Evolutionary conservation across 2,888 invertebrate species (phyloP).

Genomic region (Smittia aterrima): DNA sequence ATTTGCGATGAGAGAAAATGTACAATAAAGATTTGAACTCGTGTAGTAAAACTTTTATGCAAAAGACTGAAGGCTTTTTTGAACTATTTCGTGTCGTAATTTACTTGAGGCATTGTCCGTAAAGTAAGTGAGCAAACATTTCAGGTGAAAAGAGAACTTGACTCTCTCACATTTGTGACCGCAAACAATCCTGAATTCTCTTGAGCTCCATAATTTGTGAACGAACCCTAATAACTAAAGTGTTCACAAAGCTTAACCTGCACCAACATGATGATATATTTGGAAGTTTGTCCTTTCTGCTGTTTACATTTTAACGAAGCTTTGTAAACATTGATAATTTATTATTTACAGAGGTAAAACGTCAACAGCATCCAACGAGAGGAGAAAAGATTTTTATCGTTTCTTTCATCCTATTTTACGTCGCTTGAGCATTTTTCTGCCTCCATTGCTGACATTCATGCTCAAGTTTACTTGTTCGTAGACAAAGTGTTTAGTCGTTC

Average conservation of each 20-base stretch:
- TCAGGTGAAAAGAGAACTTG: too few relatives aligned
- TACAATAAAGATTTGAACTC: constrained; percentile 10
- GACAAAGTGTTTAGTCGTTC: too few relatives aligned
- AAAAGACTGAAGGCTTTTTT: background rate
- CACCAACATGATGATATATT: constrained; percentile 26
- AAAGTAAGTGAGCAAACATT: too few relatives aligned
- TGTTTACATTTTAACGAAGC: constrained; percentile 26
- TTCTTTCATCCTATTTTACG: background rate
- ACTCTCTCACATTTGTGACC: too few relatives aligned
- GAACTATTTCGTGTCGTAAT: background rate
- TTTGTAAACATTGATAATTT: constrained; percentile 24
- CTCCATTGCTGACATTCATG: background rate
- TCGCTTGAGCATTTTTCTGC: constrained; percentile 1
- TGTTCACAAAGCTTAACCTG: background rate
- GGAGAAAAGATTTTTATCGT: background rate
- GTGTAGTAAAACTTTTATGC: background rate
- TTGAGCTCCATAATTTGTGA: too few relatives aligned
- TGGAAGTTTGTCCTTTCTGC: background rate
- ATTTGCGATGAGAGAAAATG: constrained; percentile 9
- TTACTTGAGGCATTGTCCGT: background rate
- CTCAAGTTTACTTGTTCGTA: background rate
- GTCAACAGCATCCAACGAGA: constrained; percentile 13
- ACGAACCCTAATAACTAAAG: constrained; percentile 21
- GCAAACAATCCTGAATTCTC: too few relatives aligned
- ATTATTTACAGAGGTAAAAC: constrained; percentile 23